A percentile compares a stretch with the other conserved stretches of the same genome.
These are phyloP conservation scores for Geococcyx californianus DNA, from an alignment of 2,113 vertebrate species.

Conservation along the genomic window DNA sequence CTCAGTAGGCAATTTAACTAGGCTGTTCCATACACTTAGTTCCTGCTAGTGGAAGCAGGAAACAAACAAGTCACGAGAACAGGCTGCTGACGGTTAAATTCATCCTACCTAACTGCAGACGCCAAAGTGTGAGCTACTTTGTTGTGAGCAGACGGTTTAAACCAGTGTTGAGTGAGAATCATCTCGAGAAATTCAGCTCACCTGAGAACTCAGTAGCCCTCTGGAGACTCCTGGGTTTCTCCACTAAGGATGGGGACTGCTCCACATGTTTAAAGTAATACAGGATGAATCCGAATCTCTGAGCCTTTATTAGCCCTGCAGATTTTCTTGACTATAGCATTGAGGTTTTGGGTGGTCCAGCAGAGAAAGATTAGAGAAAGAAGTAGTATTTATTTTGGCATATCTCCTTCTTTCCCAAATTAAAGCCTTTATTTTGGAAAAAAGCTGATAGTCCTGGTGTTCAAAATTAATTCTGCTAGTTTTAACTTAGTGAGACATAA, in stretches of 20 bases:
- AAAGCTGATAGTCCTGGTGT: background rate
- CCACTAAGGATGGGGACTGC: background rate
- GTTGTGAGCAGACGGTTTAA: background rate
- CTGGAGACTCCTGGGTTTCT: background rate
- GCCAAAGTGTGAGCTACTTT: rapidly evolving
- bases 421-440: background rate
- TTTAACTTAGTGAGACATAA: background rate
- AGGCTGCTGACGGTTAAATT: background rate
- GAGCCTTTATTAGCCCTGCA: background rate
- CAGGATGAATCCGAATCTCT: background rate
- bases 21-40: background rate
- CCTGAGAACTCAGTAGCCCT: background rate
- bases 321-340: background rate
- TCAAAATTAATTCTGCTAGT: background rate
- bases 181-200: background rate
- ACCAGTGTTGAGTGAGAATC: background rate
- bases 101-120: background rate
- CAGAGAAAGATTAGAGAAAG: background rate
- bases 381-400: background rate
- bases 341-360: background rate
- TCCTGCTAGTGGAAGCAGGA: background rate
- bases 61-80: rapidly evolving
- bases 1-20: background rate
- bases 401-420: background rate
- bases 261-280: rapidly evolving